Conservation (phyloP, 2,888 invertebrate species). For the Eristalis pertinax region DNA sequence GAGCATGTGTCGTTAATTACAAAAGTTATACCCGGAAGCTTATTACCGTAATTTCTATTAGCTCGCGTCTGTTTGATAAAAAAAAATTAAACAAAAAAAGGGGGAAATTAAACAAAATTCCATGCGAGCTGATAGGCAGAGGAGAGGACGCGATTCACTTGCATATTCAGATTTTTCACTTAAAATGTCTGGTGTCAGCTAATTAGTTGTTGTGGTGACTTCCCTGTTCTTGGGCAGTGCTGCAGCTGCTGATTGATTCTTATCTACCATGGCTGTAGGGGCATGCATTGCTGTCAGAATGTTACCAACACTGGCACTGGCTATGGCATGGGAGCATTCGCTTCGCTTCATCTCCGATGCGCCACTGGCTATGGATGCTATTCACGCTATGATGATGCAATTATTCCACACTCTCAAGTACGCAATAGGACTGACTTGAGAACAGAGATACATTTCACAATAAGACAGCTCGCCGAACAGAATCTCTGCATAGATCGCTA, state of each 20-base stretch:
- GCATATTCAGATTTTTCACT: conserved; percentile 49
- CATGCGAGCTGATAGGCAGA: not conserved
- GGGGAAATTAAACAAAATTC: not conserved
- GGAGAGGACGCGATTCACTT: not conserved
- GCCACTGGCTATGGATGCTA: conserved; percentile 45
- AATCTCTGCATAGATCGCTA: conserved; percentile 63
- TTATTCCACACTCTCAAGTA: conserved; percentile 64
- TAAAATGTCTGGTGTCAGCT: conserved; percentile 64
- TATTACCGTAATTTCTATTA: conserved; percentile 52
- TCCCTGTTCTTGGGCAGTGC: conserved; percentile 35
- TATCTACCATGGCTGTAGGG: conserved; percentile 25
- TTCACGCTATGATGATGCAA: conserved; percentile 68
- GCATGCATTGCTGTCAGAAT: conserved; percentile 15
- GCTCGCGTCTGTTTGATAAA: conserved; percentile 42
- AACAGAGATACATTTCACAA: conserved; percentile 47
- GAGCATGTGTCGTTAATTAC: conserved; percentile 33
- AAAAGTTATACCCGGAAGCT: conserved; percentile 64
- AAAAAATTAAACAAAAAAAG: not conserved
- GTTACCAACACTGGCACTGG: conserved; percentile 21
- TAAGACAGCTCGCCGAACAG: conserved; percentile 52
- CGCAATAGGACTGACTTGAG: conserved; percentile 60
- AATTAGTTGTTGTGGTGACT: conserved; percentile 63
- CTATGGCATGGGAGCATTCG: not conserved
- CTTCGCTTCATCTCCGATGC: conserved; percentile 23
- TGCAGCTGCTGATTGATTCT: conserved; percentile 69